Evolutionary conservation across 2,797 vertebrate genomes (phyloP).

Genomic region (Onychomys torridus): DNA sequence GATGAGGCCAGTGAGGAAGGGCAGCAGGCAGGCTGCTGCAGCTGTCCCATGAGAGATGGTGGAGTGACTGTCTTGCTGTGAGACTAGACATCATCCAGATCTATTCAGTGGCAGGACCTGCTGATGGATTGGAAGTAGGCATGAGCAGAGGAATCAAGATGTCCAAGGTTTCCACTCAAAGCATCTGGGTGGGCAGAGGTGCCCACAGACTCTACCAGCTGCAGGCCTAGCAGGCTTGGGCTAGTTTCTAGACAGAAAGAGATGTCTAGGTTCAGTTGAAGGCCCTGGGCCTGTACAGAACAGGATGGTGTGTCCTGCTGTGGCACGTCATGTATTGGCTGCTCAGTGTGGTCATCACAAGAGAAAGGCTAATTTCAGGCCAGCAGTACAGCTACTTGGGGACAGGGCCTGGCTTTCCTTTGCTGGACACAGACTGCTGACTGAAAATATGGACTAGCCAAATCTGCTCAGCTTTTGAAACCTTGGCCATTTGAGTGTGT

Average conservation of each 20-base stretch:
- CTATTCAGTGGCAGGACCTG: neutral
- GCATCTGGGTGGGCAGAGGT: neutral
- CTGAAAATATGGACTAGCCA: too few relatives aligned
- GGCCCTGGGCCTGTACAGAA: neutral
- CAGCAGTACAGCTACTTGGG: neutral
- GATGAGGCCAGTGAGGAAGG: neutral
- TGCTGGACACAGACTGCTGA: neutral
- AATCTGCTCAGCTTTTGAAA: neutral
- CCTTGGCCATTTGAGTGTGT: fast-evolving
- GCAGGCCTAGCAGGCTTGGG: neutral
- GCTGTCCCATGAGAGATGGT: neutral
- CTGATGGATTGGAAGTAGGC: neutral
- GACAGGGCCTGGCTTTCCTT: neutral
- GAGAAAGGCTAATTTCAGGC: neutral
- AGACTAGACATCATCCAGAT: neutral
- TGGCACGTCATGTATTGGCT: neutral
- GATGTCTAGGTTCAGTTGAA: neutral
- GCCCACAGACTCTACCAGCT: neutral
- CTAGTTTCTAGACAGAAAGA: neutral
- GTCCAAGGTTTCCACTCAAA: neutral
- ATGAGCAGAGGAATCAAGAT: neutral
- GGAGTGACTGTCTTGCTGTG: neutral
- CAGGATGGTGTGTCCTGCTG: fast-evolving
- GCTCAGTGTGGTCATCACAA: neutral
- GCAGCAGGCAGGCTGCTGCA: neutral